These are phyloP conservation scores for Notechis scutatus DNA, from an alignment of 2,113 vertebrate species.

Conservation along the genomic window DNA sequence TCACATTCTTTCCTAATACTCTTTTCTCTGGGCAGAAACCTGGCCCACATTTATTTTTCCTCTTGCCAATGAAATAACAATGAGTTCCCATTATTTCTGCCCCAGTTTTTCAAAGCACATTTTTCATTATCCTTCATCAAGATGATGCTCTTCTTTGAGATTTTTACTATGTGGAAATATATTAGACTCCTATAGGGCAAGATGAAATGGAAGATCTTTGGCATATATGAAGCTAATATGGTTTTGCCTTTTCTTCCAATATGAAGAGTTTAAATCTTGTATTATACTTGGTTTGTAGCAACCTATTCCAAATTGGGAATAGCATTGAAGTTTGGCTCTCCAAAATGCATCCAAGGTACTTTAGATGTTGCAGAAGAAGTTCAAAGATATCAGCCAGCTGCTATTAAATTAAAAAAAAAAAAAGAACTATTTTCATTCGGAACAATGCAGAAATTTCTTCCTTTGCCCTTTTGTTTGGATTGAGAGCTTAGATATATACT, in stretches of 20 bases:
- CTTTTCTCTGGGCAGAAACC: background rate
- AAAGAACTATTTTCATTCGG: conserved; percentile 4
- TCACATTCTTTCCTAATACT: background rate
- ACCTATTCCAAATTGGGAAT: background rate
- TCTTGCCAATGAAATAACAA: background rate
- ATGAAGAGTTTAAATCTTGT: background rate
- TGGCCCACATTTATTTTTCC: background rate
- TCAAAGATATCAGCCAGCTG: conserved; percentile 45
- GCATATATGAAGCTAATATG: background rate
- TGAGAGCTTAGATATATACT: background rate
- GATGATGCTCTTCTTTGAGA: background rate
- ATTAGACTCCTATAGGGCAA: background rate
- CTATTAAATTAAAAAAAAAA: conserved; percentile 18
- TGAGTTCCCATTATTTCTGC: background rate
- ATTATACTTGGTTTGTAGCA: background rate
- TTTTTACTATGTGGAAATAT: background rate
- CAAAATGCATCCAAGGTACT: conserved; percentile 52
- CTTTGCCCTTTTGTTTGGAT: background rate
- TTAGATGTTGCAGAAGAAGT: conserved; percentile 57
- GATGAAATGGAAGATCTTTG: background rate
- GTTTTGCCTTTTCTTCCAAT: background rate
- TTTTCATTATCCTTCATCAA: background rate
- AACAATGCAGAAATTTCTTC: background rate
- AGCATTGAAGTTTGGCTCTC: conserved; percentile 46
- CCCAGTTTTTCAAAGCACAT: background rate